A percentile compares a stretch with the other conserved stretches of the same genome.
phyloP scores from a whole-genome alignment of 2,888 invertebrate species.

The Laspeyria flexula region DNA sequence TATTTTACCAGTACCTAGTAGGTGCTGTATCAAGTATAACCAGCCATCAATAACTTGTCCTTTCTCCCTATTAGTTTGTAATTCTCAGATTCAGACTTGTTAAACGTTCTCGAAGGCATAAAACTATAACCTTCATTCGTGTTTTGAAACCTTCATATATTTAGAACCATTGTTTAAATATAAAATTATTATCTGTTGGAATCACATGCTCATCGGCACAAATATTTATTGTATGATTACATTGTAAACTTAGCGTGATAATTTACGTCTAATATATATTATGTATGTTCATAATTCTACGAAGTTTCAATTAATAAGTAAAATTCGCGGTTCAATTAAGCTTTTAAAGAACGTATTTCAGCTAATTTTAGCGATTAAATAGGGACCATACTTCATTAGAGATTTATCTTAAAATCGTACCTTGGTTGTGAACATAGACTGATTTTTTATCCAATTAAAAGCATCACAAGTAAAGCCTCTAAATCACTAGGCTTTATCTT shows the following conservation, averaged over 20 bases:
- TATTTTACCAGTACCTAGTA: no score
- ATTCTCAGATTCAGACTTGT: not conserved
- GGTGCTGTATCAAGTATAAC: no score
- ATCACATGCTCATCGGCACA: constrained; percentile 26
- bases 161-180: constrained; percentile 23
- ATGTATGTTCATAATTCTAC: not conserved
- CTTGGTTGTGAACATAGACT: no score
- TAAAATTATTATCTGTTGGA: constrained; percentile 38
- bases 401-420: no score
- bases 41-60: no score
- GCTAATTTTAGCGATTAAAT: not conserved
- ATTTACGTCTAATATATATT: not conserved
- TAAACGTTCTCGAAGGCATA: constrained; percentile 2
- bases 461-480: no score
- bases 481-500: no score
- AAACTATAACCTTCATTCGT: constrained; percentile 34
- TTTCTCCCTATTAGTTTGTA: no score
- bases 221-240: constrained; percentile 24
- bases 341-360: not conserved
- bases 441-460: no score
- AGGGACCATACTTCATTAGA: not conserved
- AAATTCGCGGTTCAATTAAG: not conserved
- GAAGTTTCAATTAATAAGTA: not conserved
- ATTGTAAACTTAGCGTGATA: constrained; percentile 19
- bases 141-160: constrained; percentile 23